phyloP scores from a whole-genome alignment of 2,888 invertebrate species.

The Macrophya annulata region DNA sequence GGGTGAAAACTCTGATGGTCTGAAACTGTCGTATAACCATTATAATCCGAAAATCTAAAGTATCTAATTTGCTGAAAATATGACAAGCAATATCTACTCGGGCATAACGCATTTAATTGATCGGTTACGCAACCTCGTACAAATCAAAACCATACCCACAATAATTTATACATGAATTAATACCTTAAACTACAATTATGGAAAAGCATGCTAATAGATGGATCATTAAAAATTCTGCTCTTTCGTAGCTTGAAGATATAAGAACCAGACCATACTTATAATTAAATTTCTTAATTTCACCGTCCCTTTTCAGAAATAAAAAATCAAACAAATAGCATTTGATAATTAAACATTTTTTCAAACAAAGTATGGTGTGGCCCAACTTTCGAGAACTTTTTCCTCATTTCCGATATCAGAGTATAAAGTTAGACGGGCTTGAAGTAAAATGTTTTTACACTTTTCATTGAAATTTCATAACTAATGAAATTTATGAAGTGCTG shows the following conservation, averaged over 20 bases:
- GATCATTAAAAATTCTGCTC: background rate
- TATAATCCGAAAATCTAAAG: slow-evolving; percentile 1
- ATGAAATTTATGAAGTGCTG: too few species aligned
- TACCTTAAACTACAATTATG: background rate
- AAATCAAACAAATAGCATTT: background rate
- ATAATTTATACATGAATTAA: background rate
- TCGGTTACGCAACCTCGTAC: background rate
- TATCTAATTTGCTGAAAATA: background rate
- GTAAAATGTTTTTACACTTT: too few species aligned
- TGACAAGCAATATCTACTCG: background rate
- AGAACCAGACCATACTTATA: background rate
- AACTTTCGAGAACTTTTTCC: background rate
- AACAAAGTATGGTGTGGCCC: background rate
- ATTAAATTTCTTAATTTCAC: too few species aligned
- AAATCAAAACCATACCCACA: background rate
- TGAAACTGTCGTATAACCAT: slow-evolving; percentile 9
- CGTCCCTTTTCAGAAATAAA: too few species aligned
- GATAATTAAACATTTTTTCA: background rate
- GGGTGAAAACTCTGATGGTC: background rate
- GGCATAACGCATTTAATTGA: background rate
- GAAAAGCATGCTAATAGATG: background rate
- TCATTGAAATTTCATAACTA: too few species aligned
- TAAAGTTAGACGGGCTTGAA: too few species aligned
- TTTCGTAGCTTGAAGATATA: background rate
- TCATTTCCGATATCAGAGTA: too few species aligned